Base-by-base conservation (phyloP, 2,888 invertebrate species). In the Acrocyrtus sp. region DNA sequence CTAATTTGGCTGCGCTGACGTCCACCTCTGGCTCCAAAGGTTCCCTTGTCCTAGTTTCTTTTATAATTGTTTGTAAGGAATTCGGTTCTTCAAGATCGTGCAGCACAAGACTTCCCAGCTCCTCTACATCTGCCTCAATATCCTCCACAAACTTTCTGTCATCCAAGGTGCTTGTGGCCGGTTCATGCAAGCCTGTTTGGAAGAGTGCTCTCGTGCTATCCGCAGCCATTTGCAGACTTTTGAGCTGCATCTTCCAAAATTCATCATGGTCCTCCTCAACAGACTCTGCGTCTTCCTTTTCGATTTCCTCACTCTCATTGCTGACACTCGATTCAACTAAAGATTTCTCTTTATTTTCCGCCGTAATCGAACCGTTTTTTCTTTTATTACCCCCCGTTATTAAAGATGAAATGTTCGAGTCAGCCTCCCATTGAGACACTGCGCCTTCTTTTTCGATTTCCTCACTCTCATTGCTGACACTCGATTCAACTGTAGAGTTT, bases 21-120 rank as follows among this genome's bases (percentile, higher is more conserved):
- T 58, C 65, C 6, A 27, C 69, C 17, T 68, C 72, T 0, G 65
- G 65, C 29, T 58, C 62, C 2, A 63, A 41, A 4, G 70, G 63
- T n/a, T 72, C 73, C 21, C 72, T 50, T n/a, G n/a, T n/a, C 15
- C 57, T 48, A 4, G 72, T 60, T 56, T 76, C 73, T 26, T 68
- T 72, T 24, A 76, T 69, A 10, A 76, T 53, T 15, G 57, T 72
- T 27, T 65, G 54, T 39, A 15, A 19, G 29, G 67, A 47, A 51
- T 66, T 54, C 29, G 60, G 39, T 39, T 74, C 77, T 41, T 81
- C 81, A n/a, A 81, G 70, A 65, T 81, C 81, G 21, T 74, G 69
- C 12, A 78, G 39, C 1, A 80, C 77, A 10, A 81, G 62, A 48
- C 79, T 80, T 17, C 79, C 78, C 21, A 78, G 21, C 53, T 80